A percentile compares a stretch with the other conserved stretches of the same genome.
phyloP scores from a whole-genome alignment of 2,888 invertebrate genomes.

The Caenorhabditis sp. region DNA sequence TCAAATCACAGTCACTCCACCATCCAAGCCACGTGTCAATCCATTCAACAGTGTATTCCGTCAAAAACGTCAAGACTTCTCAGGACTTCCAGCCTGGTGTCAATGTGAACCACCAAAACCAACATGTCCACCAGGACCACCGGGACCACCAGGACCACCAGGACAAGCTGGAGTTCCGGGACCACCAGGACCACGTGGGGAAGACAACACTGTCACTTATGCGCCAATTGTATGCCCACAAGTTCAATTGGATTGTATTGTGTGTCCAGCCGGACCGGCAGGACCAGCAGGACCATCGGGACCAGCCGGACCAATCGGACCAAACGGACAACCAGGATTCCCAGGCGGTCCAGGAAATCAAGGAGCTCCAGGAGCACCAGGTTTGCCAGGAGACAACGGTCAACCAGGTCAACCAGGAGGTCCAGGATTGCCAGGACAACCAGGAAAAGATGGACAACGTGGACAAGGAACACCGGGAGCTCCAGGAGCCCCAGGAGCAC shows the following conservation, averaged over 20 bases:
- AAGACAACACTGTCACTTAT: not conserved
- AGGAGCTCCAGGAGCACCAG: conserved; percentile 46
- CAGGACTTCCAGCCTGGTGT: too few relatives aligned
- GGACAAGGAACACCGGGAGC: conserved; percentile 53
- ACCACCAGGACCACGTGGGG: not conserved
- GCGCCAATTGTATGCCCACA: too few relatives aligned
- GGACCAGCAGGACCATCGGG: conserved; percentile 58
- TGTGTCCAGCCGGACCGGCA: conserved; percentile 56
- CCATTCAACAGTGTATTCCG: too few relatives aligned
- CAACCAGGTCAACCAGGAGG: conserved; percentile 39
- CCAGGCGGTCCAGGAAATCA: conserved; percentile 49
- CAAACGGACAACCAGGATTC: conserved; percentile 49
- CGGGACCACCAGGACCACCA: too few relatives aligned
- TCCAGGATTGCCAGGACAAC: conserved; percentile 40
- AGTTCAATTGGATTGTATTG: conserved; percentile 13
- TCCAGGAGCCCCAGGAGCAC: conserved; percentile 40
- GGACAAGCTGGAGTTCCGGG: too few relatives aligned
- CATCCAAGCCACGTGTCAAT: too few relatives aligned
- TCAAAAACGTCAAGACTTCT: too few relatives aligned
- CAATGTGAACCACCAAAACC: too few relatives aligned
- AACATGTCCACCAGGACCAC: too few relatives aligned
- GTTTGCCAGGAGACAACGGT: conserved; percentile 41
- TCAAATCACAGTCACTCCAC: too few relatives aligned
- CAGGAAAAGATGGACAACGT: conserved; percentile 44
- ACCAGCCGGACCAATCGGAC: conserved; percentile 57